A percentile compares a stretch with the other conserved stretches of the same genome.
Conservation (phyloP, 1,140 invertebrate genomes). For the Drosophila sp. region DNA sequence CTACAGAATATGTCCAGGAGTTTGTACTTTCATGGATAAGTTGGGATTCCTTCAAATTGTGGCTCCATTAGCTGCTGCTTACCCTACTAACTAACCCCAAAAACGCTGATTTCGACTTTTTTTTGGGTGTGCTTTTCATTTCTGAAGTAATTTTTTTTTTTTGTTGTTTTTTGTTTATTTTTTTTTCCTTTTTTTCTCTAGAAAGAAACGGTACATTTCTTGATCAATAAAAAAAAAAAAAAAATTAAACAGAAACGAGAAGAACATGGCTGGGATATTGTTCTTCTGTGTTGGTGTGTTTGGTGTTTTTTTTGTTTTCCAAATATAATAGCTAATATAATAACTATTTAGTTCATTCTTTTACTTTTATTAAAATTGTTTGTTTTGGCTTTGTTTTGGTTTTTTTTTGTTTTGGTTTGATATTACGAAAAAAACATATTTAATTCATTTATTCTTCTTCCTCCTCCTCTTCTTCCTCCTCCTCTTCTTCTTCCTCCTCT, state of each 20-base stretch:
- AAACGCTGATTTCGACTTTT: slow-evolving; percentile 26
- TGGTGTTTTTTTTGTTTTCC: slow-evolving; percentile 29
- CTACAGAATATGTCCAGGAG: too few species aligned
- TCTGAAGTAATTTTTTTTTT: slow-evolving; percentile 56
- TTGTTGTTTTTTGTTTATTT: slow-evolving; percentile 63
- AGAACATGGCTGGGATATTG: not conserved
- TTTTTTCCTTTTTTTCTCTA: slow-evolving; percentile 3
- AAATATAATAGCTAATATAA: slow-evolving; percentile 79
- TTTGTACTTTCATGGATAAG: too few species aligned
- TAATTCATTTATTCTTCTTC: slow-evolving; percentile 86
- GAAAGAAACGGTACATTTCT: slow-evolving; percentile 75
- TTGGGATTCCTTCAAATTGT: too few species aligned
- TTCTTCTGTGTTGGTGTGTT: too few species aligned
- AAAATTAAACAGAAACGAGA: slow-evolving; percentile 33
- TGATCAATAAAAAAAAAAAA: slow-evolving; percentile 60
- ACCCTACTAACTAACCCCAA: too few species aligned
- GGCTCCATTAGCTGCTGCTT: too few species aligned
- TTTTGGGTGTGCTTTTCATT: slow-evolving; percentile 30
- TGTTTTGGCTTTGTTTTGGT: slow-evolving; percentile 61
- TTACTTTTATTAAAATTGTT: slow-evolving; percentile 81
- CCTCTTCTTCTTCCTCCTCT: slow-evolving; percentile 86
- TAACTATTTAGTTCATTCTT: slow-evolving; percentile 82
- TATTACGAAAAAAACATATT: slow-evolving; percentile 76
- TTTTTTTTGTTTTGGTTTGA: slow-evolving; percentile 78
- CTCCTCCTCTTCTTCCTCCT: slow-evolving; percentile 86